Percentiles rank a stretch among this genome's conserved stretches.
phyloP scores from a whole-genome alignment of 2,113 vertebrate genomes.

The Mastomys coucha region DNA sequence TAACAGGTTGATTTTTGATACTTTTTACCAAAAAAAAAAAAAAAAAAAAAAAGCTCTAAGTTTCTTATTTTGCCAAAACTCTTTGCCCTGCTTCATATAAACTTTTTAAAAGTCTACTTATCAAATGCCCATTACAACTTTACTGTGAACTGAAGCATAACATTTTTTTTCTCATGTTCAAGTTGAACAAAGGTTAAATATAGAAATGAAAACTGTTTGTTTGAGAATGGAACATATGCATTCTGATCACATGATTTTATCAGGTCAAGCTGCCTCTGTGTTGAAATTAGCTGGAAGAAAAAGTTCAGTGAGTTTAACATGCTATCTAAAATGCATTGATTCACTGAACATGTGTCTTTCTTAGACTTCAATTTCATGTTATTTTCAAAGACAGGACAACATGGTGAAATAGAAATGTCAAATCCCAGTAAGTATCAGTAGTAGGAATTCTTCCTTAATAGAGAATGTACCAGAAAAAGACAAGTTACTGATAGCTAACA shows the following conservation, averaged over 20 bases:
- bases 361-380: not conserved
- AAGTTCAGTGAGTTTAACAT: conserved; percentile 40
- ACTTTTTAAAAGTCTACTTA: conserved; percentile 3
- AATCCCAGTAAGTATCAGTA: not conserved
- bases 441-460: not conserved
- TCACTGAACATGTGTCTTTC: not conserved
- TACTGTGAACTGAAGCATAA: not conserved
- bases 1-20: not conserved
- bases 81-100: not conserved
- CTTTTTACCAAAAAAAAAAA: not conserved
- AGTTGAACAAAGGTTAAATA: conserved; percentile 33
- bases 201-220: conserved; percentile 22
- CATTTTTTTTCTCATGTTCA: conserved; percentile 43
- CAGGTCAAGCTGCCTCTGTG: conserved; percentile 13
- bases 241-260: not conserved
- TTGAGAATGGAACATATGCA: conserved; percentile 40
- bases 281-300: not conserved
- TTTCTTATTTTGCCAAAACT: conserved; percentile 23
- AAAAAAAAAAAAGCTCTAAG: not conserved
- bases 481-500: not conserved
- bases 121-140: not conserved
- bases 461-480: conserved; percentile 32
- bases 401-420: not conserved
- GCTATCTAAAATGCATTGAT: not conserved
- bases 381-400: not conserved